Base-by-base conservation (phyloP, 2,113 vertebrate species). In the Halichoeres trimaculatus region DNA sequence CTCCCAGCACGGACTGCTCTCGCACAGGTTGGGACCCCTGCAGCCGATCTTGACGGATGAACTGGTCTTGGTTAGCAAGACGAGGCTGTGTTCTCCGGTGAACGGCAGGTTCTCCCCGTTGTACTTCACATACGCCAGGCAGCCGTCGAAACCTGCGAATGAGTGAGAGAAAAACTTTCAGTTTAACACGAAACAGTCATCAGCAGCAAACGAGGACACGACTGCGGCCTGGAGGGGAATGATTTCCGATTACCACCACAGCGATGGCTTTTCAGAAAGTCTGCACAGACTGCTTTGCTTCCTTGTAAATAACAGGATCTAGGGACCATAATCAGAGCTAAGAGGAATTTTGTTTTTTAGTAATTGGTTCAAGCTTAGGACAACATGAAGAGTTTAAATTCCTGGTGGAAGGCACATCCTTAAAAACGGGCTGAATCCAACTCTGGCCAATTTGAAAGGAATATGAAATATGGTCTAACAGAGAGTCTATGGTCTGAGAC, bases 1-100 rank as follows among this genome's bases (percentile, higher is more conserved):
- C 0, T 96, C 96, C 95, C 94, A 95, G 89, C 98, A 99, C 0
- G 98, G 97, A 62, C 82, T 93, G 89, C 96, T 98, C 88, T 95
- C 96, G 0, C 98, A 99, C 35, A 99, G 84, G 74, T 97, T 91
- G 2, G 98, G 98, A 11, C 98, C 98, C 0, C 97, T 95, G 70
- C 98, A 99, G 81, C 98, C 98, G 0, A 95, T 93, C 90, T 96
- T 96, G 70, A 97, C 96, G 0, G 96, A 97, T 0, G 95, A 89
- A 17, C 97, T 94, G 0, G 95, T 96, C 76, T 91, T 95, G 8
- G 95, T 96, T 57, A 96, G 89, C 7, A 93, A 89, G 55, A 95
- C 97, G 0, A 94, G 90, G 78, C 81, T 92, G 90, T 98, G 97
- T 30, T 94, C 95, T n/a, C 97, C 98, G 0, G 89, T 24, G 38